Conservation (phyloP, 1,140 invertebrate genomes). For the Marisa cornuarietis region DNA sequence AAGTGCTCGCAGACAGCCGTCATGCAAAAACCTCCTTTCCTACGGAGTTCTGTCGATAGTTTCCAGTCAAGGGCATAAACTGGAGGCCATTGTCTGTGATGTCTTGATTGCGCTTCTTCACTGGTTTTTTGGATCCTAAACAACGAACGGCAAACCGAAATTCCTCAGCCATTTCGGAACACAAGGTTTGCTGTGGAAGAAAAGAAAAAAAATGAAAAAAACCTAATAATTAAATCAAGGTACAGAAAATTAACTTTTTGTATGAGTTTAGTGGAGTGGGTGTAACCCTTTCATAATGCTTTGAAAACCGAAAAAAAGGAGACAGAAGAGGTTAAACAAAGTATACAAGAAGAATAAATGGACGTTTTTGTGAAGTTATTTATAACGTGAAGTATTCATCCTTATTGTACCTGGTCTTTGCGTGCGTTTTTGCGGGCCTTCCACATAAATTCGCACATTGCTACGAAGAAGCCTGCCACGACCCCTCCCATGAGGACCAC, state of each 20-base stretch:
- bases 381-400: background rate
- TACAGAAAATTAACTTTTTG: too few species aligned
- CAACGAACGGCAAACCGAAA: slow-evolving; percentile 90
- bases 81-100: slow-evolving; percentile 59
- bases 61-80: slow-evolving; percentile 50
- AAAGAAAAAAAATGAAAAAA: too few species aligned
- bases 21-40: slow-evolving; percentile 50
- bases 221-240: too few species aligned
- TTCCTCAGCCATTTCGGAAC: slow-evolving; percentile 95
- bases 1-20: background rate
- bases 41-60: slow-evolving; percentile 34
- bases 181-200: slow-evolving; percentile 82
- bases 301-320: slow-evolving; percentile 9
- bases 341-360: too few species aligned
- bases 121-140: slow-evolving; percentile 71
- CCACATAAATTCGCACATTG: slow-evolving; percentile 95
- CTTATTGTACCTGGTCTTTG: slow-evolving; percentile 75
- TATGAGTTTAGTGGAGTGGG: too few species aligned
- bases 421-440: slow-evolving; percentile 92
- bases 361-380: too few species aligned
- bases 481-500: slow-evolving; percentile 93
- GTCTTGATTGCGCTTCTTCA: slow-evolving; percentile 47
- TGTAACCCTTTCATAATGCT: background rate
- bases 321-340: too few species aligned
- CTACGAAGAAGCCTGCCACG: slow-evolving; percentile 87